Percentiles rank a stretch among this genome's conserved stretches.
These are phyloP conservation scores for Corythoichthys intestinalis DNA, from an alignment of 2,113 vertebrate species.

Conservation along the genomic window DNA sequence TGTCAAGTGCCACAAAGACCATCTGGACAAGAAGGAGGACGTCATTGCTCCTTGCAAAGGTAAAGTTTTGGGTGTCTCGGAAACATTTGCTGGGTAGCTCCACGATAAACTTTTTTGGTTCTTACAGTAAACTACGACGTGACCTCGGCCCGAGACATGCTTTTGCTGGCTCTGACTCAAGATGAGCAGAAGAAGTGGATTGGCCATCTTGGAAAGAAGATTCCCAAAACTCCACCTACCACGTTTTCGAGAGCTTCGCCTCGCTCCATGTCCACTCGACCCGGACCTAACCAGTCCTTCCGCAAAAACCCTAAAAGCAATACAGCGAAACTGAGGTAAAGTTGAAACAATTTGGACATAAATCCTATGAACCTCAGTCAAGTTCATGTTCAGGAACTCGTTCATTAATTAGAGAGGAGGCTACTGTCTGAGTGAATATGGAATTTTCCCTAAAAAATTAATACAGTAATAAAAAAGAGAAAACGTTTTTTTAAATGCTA, in stretches of 20 bases:
- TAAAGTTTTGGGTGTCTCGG: slow-evolving; percentile 37
- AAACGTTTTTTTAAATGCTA: too few relatives aligned
- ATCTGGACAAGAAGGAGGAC: slow-evolving; percentile 97
- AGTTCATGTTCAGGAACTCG: background rate
- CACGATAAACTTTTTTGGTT: background rate
- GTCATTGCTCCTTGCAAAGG: slow-evolving; percentile 99
- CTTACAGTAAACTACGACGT: slow-evolving; percentile 92
- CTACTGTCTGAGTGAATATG: too few relatives aligned
- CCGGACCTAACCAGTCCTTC: slow-evolving; percentile 94
- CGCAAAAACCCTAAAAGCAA: slow-evolving; percentile 91
- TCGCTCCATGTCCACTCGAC: slow-evolving; percentile 88
- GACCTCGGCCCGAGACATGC: slow-evolving; percentile 94
- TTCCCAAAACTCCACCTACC: slow-evolving; percentile 92
- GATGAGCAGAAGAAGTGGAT: slow-evolving; percentile 99
- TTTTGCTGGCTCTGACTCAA: slow-evolving; percentile 89
- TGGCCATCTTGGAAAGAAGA: slow-evolving; percentile 96
- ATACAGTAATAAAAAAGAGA: too few relatives aligned
- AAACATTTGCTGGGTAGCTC: background rate
- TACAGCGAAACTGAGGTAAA: slow-evolving; percentile 93
- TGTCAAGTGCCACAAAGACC: slow-evolving; percentile 98
- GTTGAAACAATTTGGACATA: slow-evolving; percentile 2
- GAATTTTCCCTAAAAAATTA: too few relatives aligned
- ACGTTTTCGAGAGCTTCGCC: slow-evolving; percentile 90
- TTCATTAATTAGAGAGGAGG: too few relatives aligned
- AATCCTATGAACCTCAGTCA: background rate